Base-by-base conservation (phyloP, 2,888 invertebrate species). In the Patella depressa region DNA sequence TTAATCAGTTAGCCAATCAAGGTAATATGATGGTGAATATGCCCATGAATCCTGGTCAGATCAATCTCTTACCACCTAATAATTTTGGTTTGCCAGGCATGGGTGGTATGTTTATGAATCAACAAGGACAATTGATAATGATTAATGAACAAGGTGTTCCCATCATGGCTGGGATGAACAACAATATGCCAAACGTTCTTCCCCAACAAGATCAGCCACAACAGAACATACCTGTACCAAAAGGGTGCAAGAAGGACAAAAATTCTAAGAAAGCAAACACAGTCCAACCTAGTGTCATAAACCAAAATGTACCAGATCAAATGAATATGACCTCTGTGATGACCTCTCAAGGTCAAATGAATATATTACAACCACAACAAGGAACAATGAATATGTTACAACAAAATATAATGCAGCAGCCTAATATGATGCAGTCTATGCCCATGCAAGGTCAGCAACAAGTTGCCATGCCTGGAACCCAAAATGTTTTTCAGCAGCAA, bases 131-230 rank as follows among this genome's bases (percentile, higher is more conserved):
- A 74, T 82, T 87, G 1, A 84, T 88, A 80, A 83, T 87, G 75
- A 81, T 88, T 29, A 87, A 87, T 78, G 88, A 88, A 71, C 88
- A 86, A 77, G 88, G 88, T 11, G 80, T 87, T 19, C 87, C 88
- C 14, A 73, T 84, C 4, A 78, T 82, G 75, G 57, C 80, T 19
- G 71, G 69, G 14, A 59, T 79, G 34, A 45, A 45, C 45, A 45
- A 45, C 45, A 45, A 45, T 9, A 45, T 45, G 45, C 70, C 73
- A 15, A 75, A 75, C 17, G 45, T 65, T 34, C n/a, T 45, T n/a
- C 55, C 72, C 12, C n/a, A 45, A 57, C 53, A 59, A 74, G 29
- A 72, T 59, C 65, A 71, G 53, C 74, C 24, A 57, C 77, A 59
- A 70, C 72, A 9, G 76, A 72, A 19, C 53, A 72, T 72, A 34